These are phyloP conservation scores for Battus philenor DNA, from an alignment of 1,140 invertebrate genomes.

Conservation along the genomic window DNA sequence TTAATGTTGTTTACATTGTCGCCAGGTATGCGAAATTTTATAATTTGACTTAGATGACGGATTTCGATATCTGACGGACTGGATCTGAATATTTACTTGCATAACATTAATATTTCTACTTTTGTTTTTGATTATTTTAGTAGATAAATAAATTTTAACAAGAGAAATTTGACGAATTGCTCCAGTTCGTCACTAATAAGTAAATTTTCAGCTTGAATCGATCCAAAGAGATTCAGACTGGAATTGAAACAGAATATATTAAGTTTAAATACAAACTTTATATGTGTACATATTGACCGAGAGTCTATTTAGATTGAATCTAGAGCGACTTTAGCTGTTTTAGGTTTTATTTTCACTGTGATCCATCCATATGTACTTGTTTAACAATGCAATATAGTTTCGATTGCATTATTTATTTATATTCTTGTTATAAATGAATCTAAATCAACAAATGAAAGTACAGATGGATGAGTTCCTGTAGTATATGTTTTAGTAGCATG, in stretches of 20 bases:
- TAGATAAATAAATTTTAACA: too few species aligned
- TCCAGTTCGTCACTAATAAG: constrained; percentile 4
- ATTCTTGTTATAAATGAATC: not conserved
- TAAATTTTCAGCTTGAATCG: constrained; percentile 1
- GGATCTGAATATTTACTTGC: constrained; percentile 19
- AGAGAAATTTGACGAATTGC: not conserved
- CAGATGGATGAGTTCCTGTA: constrained; percentile 30
- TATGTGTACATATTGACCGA: too few species aligned
- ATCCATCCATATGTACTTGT: not conserved
- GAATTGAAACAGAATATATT: too few species aligned
- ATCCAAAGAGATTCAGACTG: constrained; percentile 4
- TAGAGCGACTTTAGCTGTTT: constrained; percentile 10
- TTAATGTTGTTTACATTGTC: constrained; percentile 76
- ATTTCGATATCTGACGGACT: constrained; percentile 14
- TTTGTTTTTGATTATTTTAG: too few species aligned
- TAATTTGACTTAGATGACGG: constrained; percentile 34
- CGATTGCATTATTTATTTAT: not conserved
- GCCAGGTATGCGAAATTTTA: constrained; percentile 69
- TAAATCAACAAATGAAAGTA: constrained; percentile 11
- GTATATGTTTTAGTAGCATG: constrained; percentile 60
- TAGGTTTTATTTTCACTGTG: constrained; percentile 7
- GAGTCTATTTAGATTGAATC: too few species aligned
- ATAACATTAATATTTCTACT: not conserved
- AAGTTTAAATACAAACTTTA: too few species aligned
- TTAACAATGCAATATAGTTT: not conserved